A percentile compares a stretch with the other conserved stretches of the same genome.
phyloP scores from a whole-genome alignment of 2,797 vertebrate species.

The Trematomus bernacchii region DNA sequence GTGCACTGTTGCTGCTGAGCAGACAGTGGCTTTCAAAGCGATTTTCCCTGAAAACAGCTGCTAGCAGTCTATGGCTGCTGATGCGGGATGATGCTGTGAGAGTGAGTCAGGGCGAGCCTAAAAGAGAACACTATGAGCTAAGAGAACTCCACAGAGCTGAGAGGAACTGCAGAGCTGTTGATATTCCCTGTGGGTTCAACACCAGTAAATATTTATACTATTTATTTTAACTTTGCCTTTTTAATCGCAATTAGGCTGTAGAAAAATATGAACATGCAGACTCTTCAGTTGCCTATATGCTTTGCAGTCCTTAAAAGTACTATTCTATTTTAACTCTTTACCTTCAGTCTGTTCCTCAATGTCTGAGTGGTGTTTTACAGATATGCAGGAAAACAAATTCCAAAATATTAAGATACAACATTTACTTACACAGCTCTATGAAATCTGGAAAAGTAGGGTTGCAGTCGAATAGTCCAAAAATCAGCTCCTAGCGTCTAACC shows the following conservation, averaged over 20 bases:
- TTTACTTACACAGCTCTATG: constrained; percentile 21
- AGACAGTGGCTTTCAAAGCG: too few relatives aligned
- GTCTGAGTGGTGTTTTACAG: not conserved
- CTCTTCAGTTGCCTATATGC: not conserved
- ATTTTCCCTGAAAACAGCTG: too few relatives aligned
- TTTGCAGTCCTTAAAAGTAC: not conserved
- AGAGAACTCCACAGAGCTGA: too few relatives aligned
- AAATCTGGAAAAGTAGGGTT: constrained; percentile 19
- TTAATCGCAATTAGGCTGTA: not conserved
- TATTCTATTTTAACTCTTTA: not conserved
- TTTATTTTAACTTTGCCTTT: not conserved
- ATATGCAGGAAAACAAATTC: constrained; percentile 3
- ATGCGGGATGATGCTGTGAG: too few relatives aligned
- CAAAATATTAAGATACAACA: constrained; percentile 9
- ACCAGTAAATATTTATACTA: not conserved
- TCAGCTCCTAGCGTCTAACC: too few relatives aligned
- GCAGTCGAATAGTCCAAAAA: too few relatives aligned
- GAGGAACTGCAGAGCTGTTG: too few relatives aligned
- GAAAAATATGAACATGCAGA: not conserved
- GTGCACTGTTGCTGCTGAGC: too few relatives aligned
- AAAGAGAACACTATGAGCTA: too few relatives aligned
- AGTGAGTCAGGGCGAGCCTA: too few relatives aligned
- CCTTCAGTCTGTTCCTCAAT: not conserved
- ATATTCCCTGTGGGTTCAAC: too few relatives aligned
- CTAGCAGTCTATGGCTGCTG: too few relatives aligned